Evolutionary conservation across 1,140 invertebrate genomes (phyloP).

Genomic region (Lysiphlebus fabarum): DNA sequence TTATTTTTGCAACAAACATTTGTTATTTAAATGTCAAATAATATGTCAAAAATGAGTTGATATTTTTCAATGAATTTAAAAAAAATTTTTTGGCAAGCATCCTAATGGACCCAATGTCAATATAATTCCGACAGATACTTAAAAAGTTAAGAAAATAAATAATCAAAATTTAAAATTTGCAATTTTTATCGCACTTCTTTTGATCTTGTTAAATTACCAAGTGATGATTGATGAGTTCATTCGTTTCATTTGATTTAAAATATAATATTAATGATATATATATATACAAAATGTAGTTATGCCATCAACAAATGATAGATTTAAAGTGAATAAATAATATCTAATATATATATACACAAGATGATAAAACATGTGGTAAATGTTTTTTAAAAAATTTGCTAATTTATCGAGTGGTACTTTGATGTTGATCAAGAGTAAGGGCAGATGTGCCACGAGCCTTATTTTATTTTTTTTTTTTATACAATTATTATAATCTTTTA

Average conservation of each 20-base stretch:
- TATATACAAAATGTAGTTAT: no score
- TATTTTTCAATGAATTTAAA: no score
- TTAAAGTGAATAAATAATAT: no score
- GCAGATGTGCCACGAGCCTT: conserved; percentile 6
- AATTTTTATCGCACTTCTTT: conserved; percentile 6
- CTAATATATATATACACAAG: not conserved
- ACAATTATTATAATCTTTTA: not conserved
- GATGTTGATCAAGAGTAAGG: not conserved
- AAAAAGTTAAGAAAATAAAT: no score
- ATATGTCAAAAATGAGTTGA: no score
- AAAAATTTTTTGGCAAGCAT: no score
- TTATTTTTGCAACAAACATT: no score
- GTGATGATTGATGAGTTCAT: conserved; percentile 13
- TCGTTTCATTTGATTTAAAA: not conserved
- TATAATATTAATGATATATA: no score
- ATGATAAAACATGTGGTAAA: not conserved
- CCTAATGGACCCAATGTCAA: no score
- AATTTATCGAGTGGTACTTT: no score
- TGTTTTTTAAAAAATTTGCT: not conserved
- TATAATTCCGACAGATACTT: no score
- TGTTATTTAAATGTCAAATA: no score
- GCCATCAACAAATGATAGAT: not conserved
- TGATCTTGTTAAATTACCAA: conserved; percentile 1
- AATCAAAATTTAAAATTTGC: not conserved
- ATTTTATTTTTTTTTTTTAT: not conserved